Base-by-base conservation (phyloP, 1,140 invertebrate species). In the Euura saliciscinereae region DNA sequence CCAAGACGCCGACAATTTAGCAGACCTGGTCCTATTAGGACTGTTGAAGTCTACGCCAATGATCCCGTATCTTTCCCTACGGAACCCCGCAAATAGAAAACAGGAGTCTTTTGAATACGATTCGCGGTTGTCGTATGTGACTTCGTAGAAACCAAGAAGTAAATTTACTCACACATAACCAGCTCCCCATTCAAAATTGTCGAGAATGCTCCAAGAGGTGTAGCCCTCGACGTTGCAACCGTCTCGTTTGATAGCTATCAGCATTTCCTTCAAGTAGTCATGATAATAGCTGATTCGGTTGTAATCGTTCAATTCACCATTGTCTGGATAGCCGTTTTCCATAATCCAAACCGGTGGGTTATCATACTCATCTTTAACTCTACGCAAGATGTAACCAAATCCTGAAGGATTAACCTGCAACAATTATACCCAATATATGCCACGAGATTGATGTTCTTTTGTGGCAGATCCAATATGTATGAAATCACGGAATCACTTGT, bases 31-130 rank as follows among this genome's bases (percentile, higher is more conserved):
- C 68, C 82, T 74, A 1, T 71, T 70, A 3, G 86, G 83, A 69
- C 87, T 82, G 43, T 69, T 79, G 68, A 88, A 88, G 75, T 88
- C 79, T 10, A 88, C 85, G 65, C 79, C 78, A 76, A 85, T 80
- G n/a, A 88, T 67, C 4, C 87, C 87, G 77, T 87, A 88, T 65
- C 77, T 80, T 72, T 86, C 80, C 7, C 79, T 80, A 68, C 42
- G 70, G 28, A 28, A 28, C 28, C 0, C 28, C 28, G 69, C 44
- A 72, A 45, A 28, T 28, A 28, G 28, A 28, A 28, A 28, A 28
- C 28, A 59, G 13, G 3, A 5, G 28, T 28, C 28, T 0, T 28
- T 6, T 2, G 51, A 11, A 59, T 59, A 59, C 10, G 13, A 59
- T 59, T 59, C 8, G 10, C 51, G 51, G 10, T 59, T 11, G 51